A percentile compares a stretch with the other conserved stretches of the same genome.
These are phyloP conservation scores for Kryptopterus vitreolus DNA, from an alignment of 2,797 vertebrate species.

Conservation along the genomic window DNA sequence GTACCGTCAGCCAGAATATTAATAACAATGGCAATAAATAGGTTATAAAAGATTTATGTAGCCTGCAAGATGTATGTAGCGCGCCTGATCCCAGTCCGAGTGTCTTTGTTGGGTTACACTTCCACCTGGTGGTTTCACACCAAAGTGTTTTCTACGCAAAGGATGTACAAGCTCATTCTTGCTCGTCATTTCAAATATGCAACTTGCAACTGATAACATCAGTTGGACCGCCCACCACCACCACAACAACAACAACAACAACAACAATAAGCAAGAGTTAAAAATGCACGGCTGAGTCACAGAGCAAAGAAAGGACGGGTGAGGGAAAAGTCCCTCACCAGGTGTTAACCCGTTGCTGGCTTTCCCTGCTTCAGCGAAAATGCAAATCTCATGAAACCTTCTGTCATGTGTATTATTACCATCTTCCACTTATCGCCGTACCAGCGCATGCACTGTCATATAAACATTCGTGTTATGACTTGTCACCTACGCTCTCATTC, in stretches of 20 bases:
- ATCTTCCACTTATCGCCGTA: neutral
- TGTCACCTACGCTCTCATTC: neutral
- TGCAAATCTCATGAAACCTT: neutral
- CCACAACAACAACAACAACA: neutral
- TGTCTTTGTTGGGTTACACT: slow-evolving; percentile 7
- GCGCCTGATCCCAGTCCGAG: neutral
- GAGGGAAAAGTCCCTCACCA: slow-evolving; percentile 7
- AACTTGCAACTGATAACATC: neutral
- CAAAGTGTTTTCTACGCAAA: neutral
- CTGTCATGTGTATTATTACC: neutral
- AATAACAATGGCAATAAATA: neutral
- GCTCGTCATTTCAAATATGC: neutral
- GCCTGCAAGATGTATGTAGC: neutral
- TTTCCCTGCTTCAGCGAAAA: neutral
- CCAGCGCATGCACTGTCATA: neutral
- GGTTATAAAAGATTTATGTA: no score
- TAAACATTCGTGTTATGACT: neutral
- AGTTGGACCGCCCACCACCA: no score
- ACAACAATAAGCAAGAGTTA: neutral
- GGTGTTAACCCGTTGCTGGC: neutral
- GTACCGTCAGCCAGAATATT: neutral
- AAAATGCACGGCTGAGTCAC: neutral
- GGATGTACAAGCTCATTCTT: neutral
- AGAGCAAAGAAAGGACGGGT: neutral
- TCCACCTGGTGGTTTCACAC: slow-evolving; percentile 25